These are phyloP conservation scores for Panagrolaimus sp. DNA, from an alignment of 1,140 invertebrate genomes.

Conservation along the genomic window DNA sequence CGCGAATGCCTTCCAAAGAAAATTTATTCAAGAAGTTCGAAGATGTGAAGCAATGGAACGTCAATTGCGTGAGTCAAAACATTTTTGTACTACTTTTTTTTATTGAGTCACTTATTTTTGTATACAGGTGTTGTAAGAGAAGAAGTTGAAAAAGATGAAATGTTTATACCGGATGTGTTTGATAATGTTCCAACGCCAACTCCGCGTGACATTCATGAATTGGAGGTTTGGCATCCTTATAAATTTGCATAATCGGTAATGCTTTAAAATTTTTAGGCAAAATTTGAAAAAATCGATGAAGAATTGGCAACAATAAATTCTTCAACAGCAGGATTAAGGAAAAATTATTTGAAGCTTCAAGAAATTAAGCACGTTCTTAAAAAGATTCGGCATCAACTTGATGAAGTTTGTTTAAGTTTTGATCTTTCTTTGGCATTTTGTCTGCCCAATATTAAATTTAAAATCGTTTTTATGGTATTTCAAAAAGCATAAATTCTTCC, in stretches of 20 bases:
- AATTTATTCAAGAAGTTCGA: constrained; percentile 59
- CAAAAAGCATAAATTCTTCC: too few species aligned
- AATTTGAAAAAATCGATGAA: constrained; percentile 49
- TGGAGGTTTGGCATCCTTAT: constrained; percentile 55
- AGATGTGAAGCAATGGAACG: constrained; percentile 49
- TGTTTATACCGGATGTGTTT: constrained; percentile 37
- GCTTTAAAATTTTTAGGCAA: constrained; percentile 41
- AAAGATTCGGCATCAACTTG: constrained; percentile 36
- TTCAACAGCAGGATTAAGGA: constrained; percentile 32
- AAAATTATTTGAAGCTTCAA: constrained; percentile 44
- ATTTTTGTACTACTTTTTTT: not conserved
- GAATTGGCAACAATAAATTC: constrained; percentile 46
- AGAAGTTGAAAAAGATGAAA: constrained; percentile 45
- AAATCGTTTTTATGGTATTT: too few species aligned
- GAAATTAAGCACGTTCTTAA: constrained; percentile 47
- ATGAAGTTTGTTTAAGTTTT: constrained; percentile 39
- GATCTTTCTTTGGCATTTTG: not conserved
- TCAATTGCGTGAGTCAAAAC: constrained; percentile 37
- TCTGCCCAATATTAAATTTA: too few species aligned
- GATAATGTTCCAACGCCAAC: constrained; percentile 44
- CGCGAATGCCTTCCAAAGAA: constrained; percentile 71
- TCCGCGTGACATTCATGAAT: constrained; percentile 55
- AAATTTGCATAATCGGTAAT: too few species aligned
- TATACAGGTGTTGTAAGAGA: constrained; percentile 43
- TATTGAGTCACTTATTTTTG: not conserved